Base-by-base conservation (phyloP, 2,888 invertebrate species). In the Drosophila subsilvestris region DNA sequence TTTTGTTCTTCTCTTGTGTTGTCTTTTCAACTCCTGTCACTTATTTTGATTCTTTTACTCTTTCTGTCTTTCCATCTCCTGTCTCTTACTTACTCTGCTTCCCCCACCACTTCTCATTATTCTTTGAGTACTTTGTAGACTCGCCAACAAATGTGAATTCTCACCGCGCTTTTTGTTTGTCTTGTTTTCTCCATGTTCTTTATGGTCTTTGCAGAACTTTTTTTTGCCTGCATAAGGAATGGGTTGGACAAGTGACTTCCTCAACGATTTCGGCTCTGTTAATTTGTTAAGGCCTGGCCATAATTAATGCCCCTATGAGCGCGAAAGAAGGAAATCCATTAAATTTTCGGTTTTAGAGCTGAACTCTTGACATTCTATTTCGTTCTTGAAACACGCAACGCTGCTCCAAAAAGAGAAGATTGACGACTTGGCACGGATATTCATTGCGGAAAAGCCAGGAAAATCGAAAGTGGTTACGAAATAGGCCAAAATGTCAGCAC, bases 291-390 rank as follows among this genome's bases (percentile, higher is more conserved):
- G 10, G 29, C 42, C 42, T n/a, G 49, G 44, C 42, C 58, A 72
- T 59, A 45, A 71, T 57, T 25, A 48, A 53, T 43, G 51, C 27
- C 22, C 27, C 47, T 42, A 48, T 57, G 22, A 17, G 14, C 20
- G 32, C 14, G 56, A 12, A 57, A 44, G 62, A 55, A 55, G 74
- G 53, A 85, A 75, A 47, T 65, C 63, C 67, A 68, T 71, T 77
- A 67, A 25, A 55, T 43, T 42, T 7, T 49, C 22, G 49, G 10
- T 17, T 17, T n/a, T 9, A 7, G 56, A 7, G 49, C 29, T 66
- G 50, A 69, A 73, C 85, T 79, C 73, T 62, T 81, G 75, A 73
- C 79, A 79, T 85, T 83, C 78, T 27, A 51, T 54, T 8, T 18
- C 29, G n/a, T 63, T 25, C 58, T 63, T 37, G 50, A 48, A 20